These are phyloP conservation scores for Neuroscelio doddi DNA, from an alignment of 2,888 invertebrate species.

Conservation along the genomic window DNA sequence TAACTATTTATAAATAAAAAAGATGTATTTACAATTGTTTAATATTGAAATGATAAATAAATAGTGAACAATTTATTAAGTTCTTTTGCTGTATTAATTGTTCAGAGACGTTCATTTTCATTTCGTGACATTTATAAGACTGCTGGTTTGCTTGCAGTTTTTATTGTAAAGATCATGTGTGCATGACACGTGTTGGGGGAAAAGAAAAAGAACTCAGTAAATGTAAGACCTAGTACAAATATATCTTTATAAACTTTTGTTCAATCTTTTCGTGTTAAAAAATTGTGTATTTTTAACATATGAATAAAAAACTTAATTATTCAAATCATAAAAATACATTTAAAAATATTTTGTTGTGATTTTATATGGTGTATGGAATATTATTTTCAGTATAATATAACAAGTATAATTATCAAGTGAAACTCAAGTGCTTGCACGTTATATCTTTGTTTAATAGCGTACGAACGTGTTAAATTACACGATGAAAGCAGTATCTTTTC, in stretches of 20 bases:
- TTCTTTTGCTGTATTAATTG: conserved; percentile 10
- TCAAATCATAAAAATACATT: too few species aligned
- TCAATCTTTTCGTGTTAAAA: too few species aligned
- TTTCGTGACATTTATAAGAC: conserved; percentile 1
- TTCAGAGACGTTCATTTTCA: conserved; percentile 15
- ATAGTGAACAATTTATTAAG: conserved; percentile 3
- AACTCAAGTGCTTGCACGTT: conserved; percentile 22
- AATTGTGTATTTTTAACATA: too few species aligned
- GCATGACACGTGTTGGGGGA: conserved; percentile 23
- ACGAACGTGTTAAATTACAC: conserved; percentile 29
- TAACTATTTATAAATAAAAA: too few species aligned
- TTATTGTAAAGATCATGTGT: conserved; percentile 16
- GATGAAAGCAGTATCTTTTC: conserved; percentile 33
- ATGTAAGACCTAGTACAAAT: too few species aligned
- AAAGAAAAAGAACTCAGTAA: not conserved
- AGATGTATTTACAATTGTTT: too few species aligned
- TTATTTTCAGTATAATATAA: too few species aligned
- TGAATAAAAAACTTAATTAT: too few species aligned
- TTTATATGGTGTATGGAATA: too few species aligned
- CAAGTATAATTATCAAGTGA: conserved; percentile 28
- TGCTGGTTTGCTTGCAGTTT: not conserved
- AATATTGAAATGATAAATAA: too few species aligned
- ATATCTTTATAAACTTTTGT: too few species aligned
- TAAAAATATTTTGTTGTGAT: too few species aligned
- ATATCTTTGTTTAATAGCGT: conserved; percentile 19